Evolutionary conservation across 2,888 invertebrate species (phyloP).

Genomic region (Cylloceria caligata): DNA sequence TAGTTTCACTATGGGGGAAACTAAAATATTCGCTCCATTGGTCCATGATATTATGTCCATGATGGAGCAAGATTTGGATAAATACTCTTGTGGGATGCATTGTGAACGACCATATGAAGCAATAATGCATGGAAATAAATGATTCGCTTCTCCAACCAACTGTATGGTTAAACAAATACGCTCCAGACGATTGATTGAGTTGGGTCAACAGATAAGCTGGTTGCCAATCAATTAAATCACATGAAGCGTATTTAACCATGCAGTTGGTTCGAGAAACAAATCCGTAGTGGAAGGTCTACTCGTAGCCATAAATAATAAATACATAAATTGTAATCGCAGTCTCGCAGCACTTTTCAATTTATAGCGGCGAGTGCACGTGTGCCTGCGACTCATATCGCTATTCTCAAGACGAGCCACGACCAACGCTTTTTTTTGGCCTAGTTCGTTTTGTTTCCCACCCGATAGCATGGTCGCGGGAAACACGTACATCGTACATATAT

Average conservation of each 20-base stretch:
- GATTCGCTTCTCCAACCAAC: no score
- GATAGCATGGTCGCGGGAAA: neutral
- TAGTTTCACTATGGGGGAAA: slow-evolving; percentile 20
- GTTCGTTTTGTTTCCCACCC: neutral
- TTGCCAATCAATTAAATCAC: no score
- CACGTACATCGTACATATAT: neutral
- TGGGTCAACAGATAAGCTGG: neutral
- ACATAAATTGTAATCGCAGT: no score
- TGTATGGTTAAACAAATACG: no score
- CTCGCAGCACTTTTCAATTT: slow-evolving; percentile 3
- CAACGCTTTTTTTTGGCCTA: neutral
- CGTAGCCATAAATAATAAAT: neutral
- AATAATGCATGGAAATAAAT: no score
- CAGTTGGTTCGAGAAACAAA: no score
- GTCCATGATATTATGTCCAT: slow-evolving; percentile 57
- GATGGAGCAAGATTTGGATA: slow-evolving; percentile 40
- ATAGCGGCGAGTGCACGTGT: neutral
- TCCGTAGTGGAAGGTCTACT: neutral
- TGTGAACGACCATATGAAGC: neutral
- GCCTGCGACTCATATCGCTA: neutral
- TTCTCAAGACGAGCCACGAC: neutral
- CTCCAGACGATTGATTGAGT: no score
- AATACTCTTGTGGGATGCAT: neutral
- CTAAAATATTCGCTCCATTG: slow-evolving; percentile 46
- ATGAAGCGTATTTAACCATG: no score